Conservation (phyloP, 2,888 invertebrate genomes). For the Mimas tiliae region DNA sequence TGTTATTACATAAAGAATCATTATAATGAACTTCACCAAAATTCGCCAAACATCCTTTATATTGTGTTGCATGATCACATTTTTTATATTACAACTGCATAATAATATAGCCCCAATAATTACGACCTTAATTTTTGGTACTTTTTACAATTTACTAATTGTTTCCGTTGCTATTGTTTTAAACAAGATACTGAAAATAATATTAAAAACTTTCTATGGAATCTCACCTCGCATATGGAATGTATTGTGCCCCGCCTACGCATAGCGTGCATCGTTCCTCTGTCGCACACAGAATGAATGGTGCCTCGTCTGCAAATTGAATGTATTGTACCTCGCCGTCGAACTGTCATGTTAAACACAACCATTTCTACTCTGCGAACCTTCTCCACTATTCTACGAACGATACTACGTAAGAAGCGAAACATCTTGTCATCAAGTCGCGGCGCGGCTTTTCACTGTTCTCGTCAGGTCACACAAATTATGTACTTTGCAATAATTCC, state of each 20-base stretch:
- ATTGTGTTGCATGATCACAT: no score
- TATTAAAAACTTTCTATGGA: neutral
- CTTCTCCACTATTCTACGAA: constrained; percentile 57
- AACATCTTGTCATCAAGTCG: constrained; percentile 57
- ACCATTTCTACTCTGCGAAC: constrained; percentile 63
- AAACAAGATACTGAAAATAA: neutral
- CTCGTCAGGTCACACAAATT: neutral
- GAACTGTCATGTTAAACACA: constrained; percentile 59
- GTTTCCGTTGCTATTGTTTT: neutral
- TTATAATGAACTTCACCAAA: neutral
- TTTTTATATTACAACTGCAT: no score
- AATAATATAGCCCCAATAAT: neutral
- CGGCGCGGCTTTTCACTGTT: neutral
- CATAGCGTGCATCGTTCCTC: constrained; percentile 42
- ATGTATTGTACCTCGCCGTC: constrained; percentile 50
- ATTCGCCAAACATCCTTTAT: no score
- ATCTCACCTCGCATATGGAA: constrained; percentile 72
- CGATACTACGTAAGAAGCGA: constrained; percentile 58
- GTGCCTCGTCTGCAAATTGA: constrained; percentile 47
- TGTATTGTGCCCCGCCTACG: constrained; percentile 67
- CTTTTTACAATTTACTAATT: neutral
- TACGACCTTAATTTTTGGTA: neutral
- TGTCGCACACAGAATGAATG: constrained; percentile 63
- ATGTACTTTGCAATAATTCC: neutral
- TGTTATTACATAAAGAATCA: neutral